Evolutionary conservation across 2,888 invertebrate genomes (phyloP), one percentile per base, ranked within the genome.

Genomic region (Hydrotaea cyrtoneurina): DNA sequence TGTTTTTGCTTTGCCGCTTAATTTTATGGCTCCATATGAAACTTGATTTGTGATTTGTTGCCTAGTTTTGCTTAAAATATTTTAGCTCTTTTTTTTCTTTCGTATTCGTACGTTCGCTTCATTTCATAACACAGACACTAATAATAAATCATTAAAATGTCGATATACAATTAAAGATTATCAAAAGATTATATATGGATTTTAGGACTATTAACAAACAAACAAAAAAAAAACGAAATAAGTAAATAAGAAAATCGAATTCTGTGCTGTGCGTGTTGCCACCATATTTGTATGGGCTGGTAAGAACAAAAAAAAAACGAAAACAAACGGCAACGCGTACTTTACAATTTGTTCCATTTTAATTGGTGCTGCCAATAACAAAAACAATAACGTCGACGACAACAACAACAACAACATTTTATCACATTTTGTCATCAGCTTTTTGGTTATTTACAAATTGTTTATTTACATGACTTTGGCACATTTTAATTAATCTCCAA

Each of bases 381-480:
- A 69, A 15, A 69, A 46, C 17, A 36, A 36, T 17, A 46, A 4
- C 15, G 19, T 19, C 19, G 39, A 19, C 1, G 8, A 36, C 10
- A 66, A 43, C 15, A 31, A 66, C 17, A 39, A 23, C 69, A 74
- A 82, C 82, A 71, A 82, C 85, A 85, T 85, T 85, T 85, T 85
- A 85, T 85, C 85, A 85, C 85, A 85, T 85, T 82, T 85, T 85
- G 85, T 85, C 85, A 85, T 85, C 85, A 77, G 77, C 31, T 31
- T 82, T n/a, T 85, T 85, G 82, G 80, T 77, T 85, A 82, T 79
- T 82, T 80, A 85, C 85, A 85, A 85, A 85, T 85, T 85, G 85
- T 82, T 71, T 59, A 79, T 85, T 80, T 82, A 69, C 69, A 69
- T 69, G 69, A 69, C 21, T 46, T 69, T 69, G 69, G 21, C 69